Evolutionary conservation across 2,888 invertebrate species (phyloP).

Genomic region (Glyphotaelius pellucidus): DNA sequence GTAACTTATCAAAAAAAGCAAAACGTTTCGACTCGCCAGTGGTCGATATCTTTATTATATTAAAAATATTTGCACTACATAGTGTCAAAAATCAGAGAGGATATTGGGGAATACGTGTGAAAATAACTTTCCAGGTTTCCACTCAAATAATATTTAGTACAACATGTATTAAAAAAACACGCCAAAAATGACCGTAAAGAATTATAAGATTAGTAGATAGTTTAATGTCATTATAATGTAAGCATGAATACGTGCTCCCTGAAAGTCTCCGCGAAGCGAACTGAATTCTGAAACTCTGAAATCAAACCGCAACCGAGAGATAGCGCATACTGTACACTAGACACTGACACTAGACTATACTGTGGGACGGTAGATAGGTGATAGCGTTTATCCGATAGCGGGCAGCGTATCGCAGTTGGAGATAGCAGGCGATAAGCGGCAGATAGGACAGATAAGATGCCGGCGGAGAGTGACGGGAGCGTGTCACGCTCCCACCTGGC

Average conservation of each 20-base stretch:
- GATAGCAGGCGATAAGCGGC: conserved; percentile 7
- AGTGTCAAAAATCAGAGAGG: too few species aligned
- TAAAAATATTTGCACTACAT: too few species aligned
- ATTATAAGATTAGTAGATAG: too few species aligned
- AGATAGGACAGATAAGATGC: conserved; percentile 2
- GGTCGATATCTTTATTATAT: too few species aligned
- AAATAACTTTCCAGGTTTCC: too few species aligned
- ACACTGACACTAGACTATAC: too few species aligned
- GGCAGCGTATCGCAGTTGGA: not conserved
- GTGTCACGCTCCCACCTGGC: conserved; percentile 21
- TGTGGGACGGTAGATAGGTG: not conserved
- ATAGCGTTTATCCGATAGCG: not conserved
- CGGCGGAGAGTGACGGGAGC: not conserved
- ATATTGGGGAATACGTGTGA: too few species aligned
- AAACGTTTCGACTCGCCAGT: too few species aligned
- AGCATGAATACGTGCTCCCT: not conserved
- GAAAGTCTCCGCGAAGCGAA: not conserved
- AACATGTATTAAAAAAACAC: too few species aligned
- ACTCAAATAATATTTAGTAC: too few species aligned
- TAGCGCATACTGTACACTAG: not conserved
- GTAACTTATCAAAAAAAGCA: too few species aligned
- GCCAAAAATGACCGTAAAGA: too few species aligned
- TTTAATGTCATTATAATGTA: not conserved
- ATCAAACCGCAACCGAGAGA: not conserved
- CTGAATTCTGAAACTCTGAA: not conserved